Conservation (phyloP, 2,797 vertebrate genomes). For the Erithacus rubecula region DNA sequence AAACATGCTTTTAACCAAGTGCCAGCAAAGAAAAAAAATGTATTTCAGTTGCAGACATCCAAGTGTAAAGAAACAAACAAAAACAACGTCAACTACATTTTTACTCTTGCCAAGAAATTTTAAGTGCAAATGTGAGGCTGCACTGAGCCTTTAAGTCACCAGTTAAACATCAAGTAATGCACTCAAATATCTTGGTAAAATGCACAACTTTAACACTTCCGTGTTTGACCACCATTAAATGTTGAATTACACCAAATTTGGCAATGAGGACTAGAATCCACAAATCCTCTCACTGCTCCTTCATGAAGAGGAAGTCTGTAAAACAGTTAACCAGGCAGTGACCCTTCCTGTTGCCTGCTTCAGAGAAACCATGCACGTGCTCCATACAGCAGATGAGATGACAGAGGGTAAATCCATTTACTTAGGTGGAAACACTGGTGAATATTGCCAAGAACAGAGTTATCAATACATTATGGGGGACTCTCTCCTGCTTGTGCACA, state of each 20-base stretch:
- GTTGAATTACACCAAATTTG: neutral
- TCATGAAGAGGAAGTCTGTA: neutral
- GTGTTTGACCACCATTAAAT: neutral
- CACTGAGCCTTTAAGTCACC: neutral
- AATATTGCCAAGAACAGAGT: neutral
- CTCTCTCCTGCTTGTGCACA: neutral
- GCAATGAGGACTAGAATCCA: neutral
- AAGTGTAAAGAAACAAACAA: neutral
- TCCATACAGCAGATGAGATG: neutral
- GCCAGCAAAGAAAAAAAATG: neutral
- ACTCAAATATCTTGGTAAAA: neutral
- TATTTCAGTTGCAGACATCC: neutral
- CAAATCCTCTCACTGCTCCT: neutral
- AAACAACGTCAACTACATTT: neutral
- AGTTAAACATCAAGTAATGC: neutral
- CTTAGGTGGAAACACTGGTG: neutral
- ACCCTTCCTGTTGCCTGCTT: neutral
- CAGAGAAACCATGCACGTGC: neutral
- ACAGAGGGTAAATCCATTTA: neutral
- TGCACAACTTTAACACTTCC: neutral
- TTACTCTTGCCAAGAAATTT: neutral
- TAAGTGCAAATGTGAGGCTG: neutral
- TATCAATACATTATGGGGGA: neutral
- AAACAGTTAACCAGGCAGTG: constrained; percentile 2
- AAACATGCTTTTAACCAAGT: neutral